A percentile compares a stretch with the other conserved stretches of the same genome.
These are phyloP conservation scores for Scrobipalpa atriplicella DNA, from an alignment of 2,888 invertebrate genomes.

Conservation along the genomic window DNA sequence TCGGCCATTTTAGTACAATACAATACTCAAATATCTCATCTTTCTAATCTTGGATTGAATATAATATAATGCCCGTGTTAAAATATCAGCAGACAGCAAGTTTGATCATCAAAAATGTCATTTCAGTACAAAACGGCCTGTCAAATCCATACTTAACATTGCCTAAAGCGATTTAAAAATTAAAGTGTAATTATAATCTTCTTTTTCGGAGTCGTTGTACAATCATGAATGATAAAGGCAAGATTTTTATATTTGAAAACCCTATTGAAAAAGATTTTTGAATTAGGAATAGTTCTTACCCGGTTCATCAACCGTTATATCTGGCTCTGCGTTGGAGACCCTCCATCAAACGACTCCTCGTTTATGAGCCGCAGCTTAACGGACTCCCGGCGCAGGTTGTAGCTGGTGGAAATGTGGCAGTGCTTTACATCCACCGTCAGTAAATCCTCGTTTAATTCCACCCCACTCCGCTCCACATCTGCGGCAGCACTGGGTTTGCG, in stretches of 20 bases:
- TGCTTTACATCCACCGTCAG: slow-evolving; percentile 75
- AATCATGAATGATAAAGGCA: too few species aligned
- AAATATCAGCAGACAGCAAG: too few species aligned
- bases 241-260: not conserved
- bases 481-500: slow-evolving; percentile 84
- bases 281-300: slow-evolving; percentile 51
- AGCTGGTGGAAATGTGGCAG: slow-evolving; percentile 77
- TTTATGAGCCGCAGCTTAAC: slow-evolving; percentile 75
- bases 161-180: too few species aligned
- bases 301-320: slow-evolving; percentile 74
- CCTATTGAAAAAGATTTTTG: not conserved
- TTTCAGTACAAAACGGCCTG: too few species aligned
- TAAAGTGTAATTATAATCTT: too few species aligned
- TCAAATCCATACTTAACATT: too few species aligned
- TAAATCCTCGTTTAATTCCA: slow-evolving; percentile 73
- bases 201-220: too few species aligned
- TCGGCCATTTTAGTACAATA: too few species aligned
- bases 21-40: too few species aligned
- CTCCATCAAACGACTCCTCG: slow-evolving; percentile 76
- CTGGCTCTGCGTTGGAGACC: slow-evolving; percentile 71
- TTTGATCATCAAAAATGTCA: too few species aligned
- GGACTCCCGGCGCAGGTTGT: slow-evolving; percentile 73
- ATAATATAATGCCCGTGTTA: too few species aligned
- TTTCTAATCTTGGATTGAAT: too few species aligned
- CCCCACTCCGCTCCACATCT: slow-evolving; percentile 82